These are phyloP conservation scores for Melanotaenia duboulayi DNA, from an alignment of 2,113 vertebrate genomes.

Conservation along the genomic window DNA sequence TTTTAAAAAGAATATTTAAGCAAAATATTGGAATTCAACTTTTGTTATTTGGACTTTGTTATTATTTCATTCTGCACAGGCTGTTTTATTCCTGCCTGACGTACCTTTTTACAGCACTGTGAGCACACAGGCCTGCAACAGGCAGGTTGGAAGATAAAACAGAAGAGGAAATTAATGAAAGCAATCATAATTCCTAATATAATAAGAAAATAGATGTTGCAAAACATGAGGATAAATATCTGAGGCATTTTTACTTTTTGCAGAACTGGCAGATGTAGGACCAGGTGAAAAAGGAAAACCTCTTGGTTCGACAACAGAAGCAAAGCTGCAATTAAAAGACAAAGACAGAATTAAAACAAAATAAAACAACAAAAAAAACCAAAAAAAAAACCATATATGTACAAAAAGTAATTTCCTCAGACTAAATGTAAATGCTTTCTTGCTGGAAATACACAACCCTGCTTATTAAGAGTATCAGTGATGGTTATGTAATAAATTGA, in stretches of 20 bases:
- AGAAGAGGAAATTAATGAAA: conserved; percentile 1
- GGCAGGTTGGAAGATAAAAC: neutral
- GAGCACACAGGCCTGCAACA: conserved; percentile 93
- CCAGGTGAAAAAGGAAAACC: conserved; percentile 99
- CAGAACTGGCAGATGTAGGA: conserved; percentile 99
- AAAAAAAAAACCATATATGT: no score
- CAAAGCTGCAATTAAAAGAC: conserved; percentile 86
- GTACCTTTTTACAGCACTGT: conserved; percentile 98
- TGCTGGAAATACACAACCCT: neutral
- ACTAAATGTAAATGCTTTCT: neutral
- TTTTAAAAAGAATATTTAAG: no score
- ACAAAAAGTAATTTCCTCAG: neutral
- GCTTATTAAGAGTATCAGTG: neutral
- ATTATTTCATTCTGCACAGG: neutral
- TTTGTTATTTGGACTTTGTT: neutral
- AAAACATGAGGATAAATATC: neutral
- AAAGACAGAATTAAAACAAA: no score
- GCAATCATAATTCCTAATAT: neutral
- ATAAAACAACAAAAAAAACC: no score
- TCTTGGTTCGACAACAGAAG: conserved; percentile 97
- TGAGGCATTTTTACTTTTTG: conserved; percentile 88
- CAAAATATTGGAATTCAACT: neutral
- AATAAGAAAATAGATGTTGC: neutral
- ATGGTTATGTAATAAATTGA: neutral
- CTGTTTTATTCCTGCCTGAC: conserved; percentile 33